A percentile compares a stretch with the other conserved stretches of the same genome.
These are phyloP conservation scores for Microctonus hyperodae DNA, from an alignment of 2,888 invertebrate species.

Conservation along the genomic window DNA sequence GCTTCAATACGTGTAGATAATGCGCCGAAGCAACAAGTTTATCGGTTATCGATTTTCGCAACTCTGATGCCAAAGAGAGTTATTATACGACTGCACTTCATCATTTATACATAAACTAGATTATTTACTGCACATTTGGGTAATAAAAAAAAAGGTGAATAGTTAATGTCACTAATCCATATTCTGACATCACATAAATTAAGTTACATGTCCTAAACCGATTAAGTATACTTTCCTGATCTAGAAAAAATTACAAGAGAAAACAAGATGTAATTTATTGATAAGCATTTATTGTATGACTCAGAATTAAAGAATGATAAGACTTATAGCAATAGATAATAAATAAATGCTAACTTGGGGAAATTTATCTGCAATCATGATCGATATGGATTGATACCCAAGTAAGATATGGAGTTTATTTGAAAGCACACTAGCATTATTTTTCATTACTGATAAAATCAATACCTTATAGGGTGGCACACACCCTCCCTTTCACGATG, in stretches of 20 bases:
- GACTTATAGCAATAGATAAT: not conserved
- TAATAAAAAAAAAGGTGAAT: not conserved
- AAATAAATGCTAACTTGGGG: not conserved
- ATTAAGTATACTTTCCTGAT: not conserved
- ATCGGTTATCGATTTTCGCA: conserved; percentile 32
- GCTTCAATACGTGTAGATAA: conserved; percentile 11
- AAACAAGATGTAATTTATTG: not conserved
- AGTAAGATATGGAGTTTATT: not conserved
- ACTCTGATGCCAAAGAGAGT: conserved; percentile 12
- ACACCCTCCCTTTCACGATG: conserved; percentile 11
- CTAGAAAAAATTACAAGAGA: not conserved
- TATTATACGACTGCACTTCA: not conserved
- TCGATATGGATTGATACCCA: not conserved
- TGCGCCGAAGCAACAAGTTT: conserved; percentile 35
- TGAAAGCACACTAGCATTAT: not conserved
- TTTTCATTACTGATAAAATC: not conserved
- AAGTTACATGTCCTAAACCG: not conserved
- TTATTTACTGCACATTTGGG: not conserved
- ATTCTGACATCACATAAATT: not conserved
- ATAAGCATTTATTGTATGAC: not conserved
- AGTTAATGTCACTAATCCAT: not conserved
- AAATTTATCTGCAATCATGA: not conserved
- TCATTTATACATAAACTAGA: not conserved
- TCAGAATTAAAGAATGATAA: not conserved
- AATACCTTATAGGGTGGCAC: not conserved